Evolutionary conservation across 2,797 vertebrate genomes (phyloP), one percentile per base, ranked within the genome.

Genomic region (Psittacula derbiana): DNA sequence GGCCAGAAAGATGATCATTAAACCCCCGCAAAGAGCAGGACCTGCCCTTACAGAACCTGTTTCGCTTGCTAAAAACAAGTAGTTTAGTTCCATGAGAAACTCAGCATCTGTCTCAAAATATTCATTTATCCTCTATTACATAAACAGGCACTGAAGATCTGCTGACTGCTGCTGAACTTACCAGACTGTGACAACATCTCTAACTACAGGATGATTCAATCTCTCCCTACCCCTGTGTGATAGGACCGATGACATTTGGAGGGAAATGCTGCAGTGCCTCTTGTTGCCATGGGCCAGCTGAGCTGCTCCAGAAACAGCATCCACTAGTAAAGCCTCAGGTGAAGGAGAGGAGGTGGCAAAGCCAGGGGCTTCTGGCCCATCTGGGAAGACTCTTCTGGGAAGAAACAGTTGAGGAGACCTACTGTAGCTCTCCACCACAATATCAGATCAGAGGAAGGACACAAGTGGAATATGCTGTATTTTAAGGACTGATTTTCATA

Each of bases 161-260:
- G 66, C 73, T 88, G 88, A 30, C 70, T 76, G 83, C 86, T 85
- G 78, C 86, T 57, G 88, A 38, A 10, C 80, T 72, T 41, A 9
- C 6, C 5, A 3, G 82, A 46, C 71, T 64, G 74, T 71, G 93
- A 52, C 71, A 90, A 14, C 74, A 30, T 23, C 88, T 72, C 62
- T 21, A 30, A 5, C 50, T 38, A 3, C 0, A 4, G 86, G 55
- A 70, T 1, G 0, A 6, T 27, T 52, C 81, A 1, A 1, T 28
- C 41, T 12, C 44, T 65, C 49, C 40, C n/a, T 30, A 0, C 41
- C 57, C 38, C 30, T n/a, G 47, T 0, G 0, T 3, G 85, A 18
- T 5, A 62, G 65, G 38, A 76, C 65, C 8, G 66, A 13, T 47
- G 93, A 33, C 50, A 20, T 0, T 6, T 58, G 78, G 73, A 79